Conservation (phyloP, 1,140 invertebrate genomes). For the Drosophila tropicalis region DNA sequence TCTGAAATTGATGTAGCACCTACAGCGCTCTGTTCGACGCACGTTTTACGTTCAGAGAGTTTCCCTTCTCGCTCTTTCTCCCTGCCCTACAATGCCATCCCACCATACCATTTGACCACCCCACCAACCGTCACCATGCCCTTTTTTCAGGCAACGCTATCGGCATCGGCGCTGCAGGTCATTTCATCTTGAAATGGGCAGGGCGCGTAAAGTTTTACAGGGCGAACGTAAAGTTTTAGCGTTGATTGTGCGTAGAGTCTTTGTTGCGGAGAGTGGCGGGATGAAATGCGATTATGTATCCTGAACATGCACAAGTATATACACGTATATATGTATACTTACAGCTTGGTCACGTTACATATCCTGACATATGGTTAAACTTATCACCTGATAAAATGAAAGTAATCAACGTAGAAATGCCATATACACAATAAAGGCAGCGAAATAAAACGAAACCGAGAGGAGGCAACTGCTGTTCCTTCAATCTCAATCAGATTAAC, state of each 20-base stretch:
- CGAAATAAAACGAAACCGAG: no score
- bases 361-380: conserved; percentile 20
- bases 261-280: conserved; percentile 24
- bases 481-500: background rate
- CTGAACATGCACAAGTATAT: conserved; percentile 36
- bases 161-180: conserved; percentile 55
- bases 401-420: conserved; percentile 3
- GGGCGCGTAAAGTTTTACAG: conserved; percentile 75
- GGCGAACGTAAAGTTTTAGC: conserved; percentile 70
- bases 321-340: background rate
- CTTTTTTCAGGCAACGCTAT: conserved; percentile 4
- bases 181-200: conserved; percentile 45
- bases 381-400: background rate
- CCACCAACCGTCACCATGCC: background rate
- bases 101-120: conserved; percentile 24
- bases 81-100: background rate
- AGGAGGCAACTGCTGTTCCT: background rate
- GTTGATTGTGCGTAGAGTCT: conserved; percentile 58
- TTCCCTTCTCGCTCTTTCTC: conserved; percentile 1
- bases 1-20: conserved; percentile 79
- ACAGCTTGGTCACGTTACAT: conserved; percentile 3
- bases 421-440: background rate
- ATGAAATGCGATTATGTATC: conserved; percentile 50
- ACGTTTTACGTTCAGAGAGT: conserved; percentile 54
- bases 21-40: conserved; percentile 57